Conservation (phyloP, 2,797 vertebrate species). For the Syndactyla subalaris region DNA sequence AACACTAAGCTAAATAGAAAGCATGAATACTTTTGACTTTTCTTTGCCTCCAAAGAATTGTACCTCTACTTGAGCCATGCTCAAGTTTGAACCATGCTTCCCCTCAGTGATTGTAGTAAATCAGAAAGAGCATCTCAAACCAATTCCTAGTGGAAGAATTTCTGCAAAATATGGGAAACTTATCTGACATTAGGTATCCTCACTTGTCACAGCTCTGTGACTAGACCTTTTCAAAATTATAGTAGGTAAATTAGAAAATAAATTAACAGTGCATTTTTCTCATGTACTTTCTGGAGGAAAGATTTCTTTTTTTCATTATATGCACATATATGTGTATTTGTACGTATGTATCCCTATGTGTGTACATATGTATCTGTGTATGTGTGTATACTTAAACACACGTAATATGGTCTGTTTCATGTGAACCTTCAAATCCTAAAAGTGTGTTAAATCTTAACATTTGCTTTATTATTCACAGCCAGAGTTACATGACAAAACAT, state of each 20-base stretch:
- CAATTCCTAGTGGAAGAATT: background rate
- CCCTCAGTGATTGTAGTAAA: background rate
- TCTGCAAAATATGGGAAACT: background rate
- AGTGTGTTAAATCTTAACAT: background rate
- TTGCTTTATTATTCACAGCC: background rate
- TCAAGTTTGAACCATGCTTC: background rate
- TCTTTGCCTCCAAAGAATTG: background rate
- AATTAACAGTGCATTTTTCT: background rate
- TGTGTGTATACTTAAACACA: background rate
- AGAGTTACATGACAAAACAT: background rate
- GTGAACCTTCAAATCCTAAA: background rate
- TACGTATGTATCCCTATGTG: background rate
- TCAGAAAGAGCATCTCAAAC: background rate
- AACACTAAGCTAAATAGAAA: background rate
- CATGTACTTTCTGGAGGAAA: background rate
- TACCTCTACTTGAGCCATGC: background rate
- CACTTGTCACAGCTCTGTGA: background rate
- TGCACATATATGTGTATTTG: background rate
- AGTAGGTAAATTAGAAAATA: background rate
- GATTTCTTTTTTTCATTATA: background rate
- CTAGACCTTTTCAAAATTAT: background rate
- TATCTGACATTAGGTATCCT: background rate
- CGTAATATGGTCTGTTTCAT: background rate
- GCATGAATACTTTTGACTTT: background rate
- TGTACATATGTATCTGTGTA: background rate